Evolutionary conservation across 2,888 invertebrate genomes (phyloP).

Genomic region (Dolichomitus sp.): DNA sequence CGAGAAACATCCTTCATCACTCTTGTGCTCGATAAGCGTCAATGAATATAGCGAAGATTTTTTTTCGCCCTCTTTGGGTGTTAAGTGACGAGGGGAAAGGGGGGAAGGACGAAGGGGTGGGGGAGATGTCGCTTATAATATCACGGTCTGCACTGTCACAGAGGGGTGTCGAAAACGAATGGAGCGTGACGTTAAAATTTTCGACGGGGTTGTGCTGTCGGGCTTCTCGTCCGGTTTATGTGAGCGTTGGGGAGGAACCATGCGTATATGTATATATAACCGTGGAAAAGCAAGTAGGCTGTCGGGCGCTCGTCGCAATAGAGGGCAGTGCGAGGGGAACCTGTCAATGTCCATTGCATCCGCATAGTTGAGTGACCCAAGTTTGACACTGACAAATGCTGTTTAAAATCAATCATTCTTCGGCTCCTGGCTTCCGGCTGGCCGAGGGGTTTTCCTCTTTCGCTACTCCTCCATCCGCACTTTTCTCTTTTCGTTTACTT

Average conservation of each 20-base stretch:
- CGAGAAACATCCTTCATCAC: conserved; percentile 2
- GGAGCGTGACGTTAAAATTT: conserved; percentile 67
- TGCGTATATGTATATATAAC: conserved; percentile 28
- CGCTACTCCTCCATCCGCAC: not conserved
- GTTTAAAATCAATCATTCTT: conserved; percentile 64
- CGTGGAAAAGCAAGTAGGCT: conserved; percentile 52
- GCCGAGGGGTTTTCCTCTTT: conserved; percentile 21
- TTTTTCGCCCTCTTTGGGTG: conserved; percentile 3
- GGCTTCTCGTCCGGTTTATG: conserved; percentile 21
- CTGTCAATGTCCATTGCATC: conserved; percentile 63
- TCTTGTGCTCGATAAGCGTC: conserved; percentile 10
- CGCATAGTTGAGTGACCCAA: conserved; percentile 54
- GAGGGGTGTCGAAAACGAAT: conserved; percentile 47
- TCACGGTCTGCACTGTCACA: conserved; percentile 57
- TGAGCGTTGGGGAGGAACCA: conserved; percentile 1
- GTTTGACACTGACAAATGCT: conserved; percentile 67
- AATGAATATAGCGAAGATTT: conserved; percentile 16
- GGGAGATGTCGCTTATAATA: conserved; percentile 27
- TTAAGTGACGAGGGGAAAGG: conserved; percentile 7
- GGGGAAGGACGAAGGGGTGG: conserved; percentile 19
- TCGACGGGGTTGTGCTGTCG: conserved; percentile 26
- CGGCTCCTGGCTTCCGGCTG: conserved; percentile 17
- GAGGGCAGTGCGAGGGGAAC: conserved; percentile 34
- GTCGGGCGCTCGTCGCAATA: conserved; percentile 7
- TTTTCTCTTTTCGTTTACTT: not conserved